Conservation (phyloP, 2,113 vertebrate genomes). For the Leptobrachium leishanense region DNA sequence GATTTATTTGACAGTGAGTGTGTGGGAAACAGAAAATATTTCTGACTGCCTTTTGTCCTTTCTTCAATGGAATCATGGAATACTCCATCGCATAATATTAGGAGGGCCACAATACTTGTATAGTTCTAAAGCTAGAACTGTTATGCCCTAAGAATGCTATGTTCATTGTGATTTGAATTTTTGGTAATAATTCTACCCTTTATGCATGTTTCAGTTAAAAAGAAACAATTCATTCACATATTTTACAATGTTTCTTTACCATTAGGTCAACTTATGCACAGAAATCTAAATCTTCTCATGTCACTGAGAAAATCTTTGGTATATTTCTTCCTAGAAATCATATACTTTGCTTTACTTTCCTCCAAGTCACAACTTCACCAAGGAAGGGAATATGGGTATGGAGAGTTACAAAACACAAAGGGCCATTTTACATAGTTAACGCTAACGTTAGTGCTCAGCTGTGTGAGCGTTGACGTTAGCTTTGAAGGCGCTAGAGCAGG, state of each 20-base stretch:
- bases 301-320: neutral
- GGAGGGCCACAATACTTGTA: slow-evolving; percentile 21
- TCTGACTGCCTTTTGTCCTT: slow-evolving; percentile 11
- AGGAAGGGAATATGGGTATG: too few relatives aligned
- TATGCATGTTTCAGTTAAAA: slow-evolving; percentile 3
- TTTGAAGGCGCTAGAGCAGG: too few relatives aligned
- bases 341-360: too few relatives aligned
- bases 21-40: slow-evolving; percentile 40
- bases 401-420: too few relatives aligned
- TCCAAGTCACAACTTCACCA: too few relatives aligned
- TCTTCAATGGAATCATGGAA: slow-evolving; percentile 14
- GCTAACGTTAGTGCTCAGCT: too few relatives aligned
- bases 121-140: slow-evolving; percentile 27
- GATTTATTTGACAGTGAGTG: slow-evolving; percentile 18
- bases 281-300: slow-evolving; percentile 15
- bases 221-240: slow-evolving; percentile 40
- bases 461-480: too few relatives aligned
- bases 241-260: slow-evolving; percentile 22
- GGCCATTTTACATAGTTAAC: too few relatives aligned
- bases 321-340: neutral
- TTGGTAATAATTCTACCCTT: slow-evolving; percentile 29
- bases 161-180: slow-evolving; percentile 33
- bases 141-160: slow-evolving; percentile 44
- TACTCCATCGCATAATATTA: slow-evolving; percentile 37
- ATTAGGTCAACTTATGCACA: neutral